Evolutionary conservation across 2,113 vertebrate species (phyloP), one percentile per base, ranked within the genome.

Genomic region (Poeciliopsis occidentalis): DNA sequence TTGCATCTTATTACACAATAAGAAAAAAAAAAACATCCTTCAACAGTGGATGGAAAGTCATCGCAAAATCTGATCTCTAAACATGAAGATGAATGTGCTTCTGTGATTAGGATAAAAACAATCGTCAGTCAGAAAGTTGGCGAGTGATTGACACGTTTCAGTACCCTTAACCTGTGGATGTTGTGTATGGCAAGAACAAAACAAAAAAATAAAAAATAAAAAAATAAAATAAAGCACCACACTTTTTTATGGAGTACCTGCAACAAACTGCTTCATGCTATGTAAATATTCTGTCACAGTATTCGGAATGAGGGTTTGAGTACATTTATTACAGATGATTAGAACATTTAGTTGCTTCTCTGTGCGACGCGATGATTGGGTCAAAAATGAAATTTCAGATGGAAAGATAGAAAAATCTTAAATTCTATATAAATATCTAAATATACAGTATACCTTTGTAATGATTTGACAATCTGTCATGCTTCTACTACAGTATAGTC

Each of bases 351-450:
- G 90, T 88, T 92, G 91, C 85, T 91, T 87, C 83, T 90, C 68
- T 81, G 85, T 67, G 72, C 88, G 83, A 91, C 81, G 85, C 66
- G 72, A 72, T 78, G 73, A 87, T 79, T 82, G 76, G 78, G 41
- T 64, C 27, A 64, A 84, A 37, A 86, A 81, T 63, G 86, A 83
- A 84, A 57, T 87, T 75, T 84, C 71, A 78, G 71, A 85, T 85
- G 82, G 71, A 88, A 86, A 85, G 75, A 91, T 89, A 90, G 80
- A 91, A 93, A 93, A 87, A 89, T 89, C 73, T 61, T 85, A 87
- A 67, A 68, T 84, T 85, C 77, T 84, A 82, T 94, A 94, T 94
- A 94, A 94, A 95, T 92, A 94, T 93, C 88, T 94, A 93, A 92
- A 93, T 94, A 91, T 93, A 90, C 86, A 92, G 85, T 79, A 92